Base-by-base conservation (phyloP, 2,888 invertebrate species). In the Cantharis lateralis region DNA sequence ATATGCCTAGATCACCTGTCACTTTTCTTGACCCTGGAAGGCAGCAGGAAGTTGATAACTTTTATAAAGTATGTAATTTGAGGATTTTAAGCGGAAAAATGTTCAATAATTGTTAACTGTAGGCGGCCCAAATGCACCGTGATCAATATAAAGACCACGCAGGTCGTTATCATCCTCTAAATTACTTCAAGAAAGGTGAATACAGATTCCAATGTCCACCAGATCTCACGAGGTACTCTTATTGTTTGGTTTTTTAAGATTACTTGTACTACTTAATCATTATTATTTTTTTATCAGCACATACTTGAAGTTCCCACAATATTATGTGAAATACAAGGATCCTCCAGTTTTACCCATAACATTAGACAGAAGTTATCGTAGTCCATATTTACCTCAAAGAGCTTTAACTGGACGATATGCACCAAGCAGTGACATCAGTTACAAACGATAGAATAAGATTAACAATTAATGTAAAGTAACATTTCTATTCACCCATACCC, bases 131-230 rank as follows among this genome's bases (percentile, higher is more conserved):
- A 84, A 87, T 89, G 32, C 91, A 92, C 79, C 88, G 93, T 77
- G 91, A 92, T 82, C 92, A 91, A 83, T 92, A 92, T 83, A 90
- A 90, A 85, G 92, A 92, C 63, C 90, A 90, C 78, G 87, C 90
- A 1, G 91, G 91, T 72, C 88, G 89, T 1, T 82, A 91, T 77
- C 92, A 93, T 85, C 92, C 92, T 0, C 83, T 92, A 66, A 84
- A 88, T 70, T 93, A 90, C 84, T 93, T 93, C 85, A 89, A 88
- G 78, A 87, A 88, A 1, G 85, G 89, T 0, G 86, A 87, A 68
- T 91, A 89, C 81, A 83, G 84, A 80, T 92, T 89, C 84, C 91
- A 92, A 83, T 92, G 92, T 82, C 90, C 92, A 10, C 85, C 89
- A 66, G 90, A 91, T 82, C 90, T 91, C 85, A 91, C 91, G 69